A percentile compares a stretch with the other conserved stretches of the same genome.
Conservation (phyloP, 2,797 vertebrate species). For the Chanos chanos region DNA sequence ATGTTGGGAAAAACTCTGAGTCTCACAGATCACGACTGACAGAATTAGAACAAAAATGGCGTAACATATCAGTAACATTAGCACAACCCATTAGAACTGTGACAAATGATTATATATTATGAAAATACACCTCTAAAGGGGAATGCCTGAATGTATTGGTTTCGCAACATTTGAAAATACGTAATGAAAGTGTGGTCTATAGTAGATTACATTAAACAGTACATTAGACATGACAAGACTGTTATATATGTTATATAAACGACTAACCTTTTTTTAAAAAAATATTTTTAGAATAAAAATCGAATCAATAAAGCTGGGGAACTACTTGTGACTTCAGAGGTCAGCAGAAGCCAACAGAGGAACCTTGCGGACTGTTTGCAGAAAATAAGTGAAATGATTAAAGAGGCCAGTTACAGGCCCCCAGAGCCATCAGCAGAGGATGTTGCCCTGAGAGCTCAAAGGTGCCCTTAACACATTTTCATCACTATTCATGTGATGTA, state of each 20-base stretch:
- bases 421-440: conserved; percentile 72
- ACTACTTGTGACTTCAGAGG: conserved; percentile 83
- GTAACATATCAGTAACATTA: too few relatives aligned
- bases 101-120: too few relatives aligned
- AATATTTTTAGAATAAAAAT: conserved; percentile 73
- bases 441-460: conserved; percentile 61
- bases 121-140: too few relatives aligned
- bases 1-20: background rate
- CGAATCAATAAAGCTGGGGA: conserved; percentile 87
- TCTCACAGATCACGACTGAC: background rate
- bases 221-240: too few relatives aligned
- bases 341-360: conserved; percentile 85
- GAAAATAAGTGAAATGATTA: conserved; percentile 84
- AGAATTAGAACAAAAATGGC: too few relatives aligned
- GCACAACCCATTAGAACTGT: too few relatives aligned
- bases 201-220: too few relatives aligned
- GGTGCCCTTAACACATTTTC: conserved; percentile 63
- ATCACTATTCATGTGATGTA: background rate
- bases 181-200: too few relatives aligned
- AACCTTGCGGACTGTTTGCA: conserved; percentile 84
- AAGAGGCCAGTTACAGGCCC: conserved; percentile 69
- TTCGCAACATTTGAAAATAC: too few relatives aligned
- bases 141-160: too few relatives aligned
- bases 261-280: background rate
- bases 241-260: too few relatives aligned